A percentile compares a stretch with the other conserved stretches of the same genome.
Evolutionary conservation across 2,797 vertebrate species (phyloP).

Genomic region (Aselliscus stoliczkanus): DNA sequence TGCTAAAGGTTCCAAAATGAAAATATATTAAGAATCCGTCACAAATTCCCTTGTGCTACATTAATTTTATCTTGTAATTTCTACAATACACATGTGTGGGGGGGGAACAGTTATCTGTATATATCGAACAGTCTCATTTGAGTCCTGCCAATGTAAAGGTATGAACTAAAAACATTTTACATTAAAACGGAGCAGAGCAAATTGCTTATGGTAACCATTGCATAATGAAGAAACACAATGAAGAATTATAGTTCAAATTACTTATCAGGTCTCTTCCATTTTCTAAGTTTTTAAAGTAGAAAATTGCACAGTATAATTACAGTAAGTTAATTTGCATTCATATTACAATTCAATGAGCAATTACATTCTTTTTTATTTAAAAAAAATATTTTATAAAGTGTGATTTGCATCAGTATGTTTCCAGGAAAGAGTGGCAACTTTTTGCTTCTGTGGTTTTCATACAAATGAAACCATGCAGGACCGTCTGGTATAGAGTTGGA

Average conservation of each 20-base stretch:
- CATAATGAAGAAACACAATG: conserved; percentile 83
- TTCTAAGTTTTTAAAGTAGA: conserved; percentile 81
- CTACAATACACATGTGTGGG: neutral
- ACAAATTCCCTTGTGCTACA: neutral
- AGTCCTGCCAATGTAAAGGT: conserved; percentile 69
- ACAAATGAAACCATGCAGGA: neutral
- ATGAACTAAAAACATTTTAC: conserved; percentile 75
- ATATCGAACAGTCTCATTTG: conserved; percentile 42
- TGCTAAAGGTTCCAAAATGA: conserved; percentile 19
- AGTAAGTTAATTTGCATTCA: conserved; percentile 86
- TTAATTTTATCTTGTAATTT: conserved; percentile 56
- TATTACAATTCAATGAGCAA: conserved; percentile 83
- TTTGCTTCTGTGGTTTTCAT: conserved; percentile 46
- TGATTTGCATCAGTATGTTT: conserved; percentile 80
- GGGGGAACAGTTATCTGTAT: conserved; percentile 13
- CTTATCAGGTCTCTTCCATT: conserved; percentile 83
- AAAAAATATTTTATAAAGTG: conserved; percentile 78
- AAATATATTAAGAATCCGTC: conserved; percentile 32
- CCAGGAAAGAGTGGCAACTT: conserved; percentile 52
- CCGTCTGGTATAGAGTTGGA: neutral
- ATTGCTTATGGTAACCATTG: conserved; percentile 82
- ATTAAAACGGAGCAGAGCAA: conserved; percentile 78
- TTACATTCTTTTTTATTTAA: conserved; percentile 81
- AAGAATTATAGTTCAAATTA: conserved; percentile 82
- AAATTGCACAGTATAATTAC: conserved; percentile 86